Base-by-base conservation (phyloP, 1,140 invertebrate species). In the Drosophila bocki region DNA sequence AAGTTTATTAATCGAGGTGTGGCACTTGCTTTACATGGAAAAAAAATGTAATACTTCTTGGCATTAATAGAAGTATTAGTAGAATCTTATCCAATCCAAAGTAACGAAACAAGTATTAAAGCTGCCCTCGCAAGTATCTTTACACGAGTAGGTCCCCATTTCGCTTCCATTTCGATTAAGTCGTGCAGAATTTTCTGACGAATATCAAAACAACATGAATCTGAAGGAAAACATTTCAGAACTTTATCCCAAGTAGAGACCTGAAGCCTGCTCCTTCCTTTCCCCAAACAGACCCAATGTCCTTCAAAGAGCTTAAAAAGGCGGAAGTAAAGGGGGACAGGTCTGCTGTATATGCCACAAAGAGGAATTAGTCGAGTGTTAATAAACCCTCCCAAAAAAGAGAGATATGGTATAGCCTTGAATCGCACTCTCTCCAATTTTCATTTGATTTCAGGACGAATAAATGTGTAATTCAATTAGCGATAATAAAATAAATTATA, bases 401-500 rank as follows among this genome's bases (percentile, higher is more conserved):
- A 45, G 26, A 17, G 22, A 22, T 22, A 22, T 19, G 19, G 19
- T 60, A 67, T 17, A 45, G 62, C 35, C 67, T 63, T 68, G 47
- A 29, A 32, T 56, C 17, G 6, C 48, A 26, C 37, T 44, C 17
- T 22, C 12, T 9, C 29, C 19, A 29, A 22, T 63, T 68, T 47
- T 47, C 17, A 67, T 54, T 64, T 60, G 58, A 57, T 80, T 54
- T 50, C 44, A 39, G 56, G 37, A 42, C 22, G 39, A 58, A 45
- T 17, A 29, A 17, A 58, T 29, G 13, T 58, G 37, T 58, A 58
- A 58, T 45, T 58, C 82, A 86, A 86, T 86, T 86, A 86, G 67
- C 67, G 79, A 80, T 86, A 86, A 86, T 86, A 78, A 77, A 76
- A 86, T 82, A 86, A 86, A 79, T 86, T 80, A 82, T 86, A 76